phyloP scores from a whole-genome alignment of 2,113 vertebrate species.

The Bos javanicus region DNA sequence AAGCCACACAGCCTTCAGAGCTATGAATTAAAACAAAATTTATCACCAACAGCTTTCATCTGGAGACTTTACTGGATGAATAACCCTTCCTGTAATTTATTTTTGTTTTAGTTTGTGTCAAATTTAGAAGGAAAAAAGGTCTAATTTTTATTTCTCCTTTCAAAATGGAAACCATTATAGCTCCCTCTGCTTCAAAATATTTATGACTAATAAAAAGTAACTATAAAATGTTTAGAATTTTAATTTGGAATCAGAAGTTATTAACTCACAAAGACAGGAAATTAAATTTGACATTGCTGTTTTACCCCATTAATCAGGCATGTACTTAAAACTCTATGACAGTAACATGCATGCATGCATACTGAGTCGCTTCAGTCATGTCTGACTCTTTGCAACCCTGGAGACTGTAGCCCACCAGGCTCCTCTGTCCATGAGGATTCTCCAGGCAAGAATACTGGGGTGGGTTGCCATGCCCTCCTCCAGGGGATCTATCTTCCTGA shows the following conservation, averaged over 20 bases:
- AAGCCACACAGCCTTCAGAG: neutral
- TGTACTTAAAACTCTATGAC: neutral
- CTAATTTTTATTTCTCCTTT: conserved; percentile 11
- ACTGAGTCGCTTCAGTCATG: neutral
- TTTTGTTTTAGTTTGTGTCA: neutral
- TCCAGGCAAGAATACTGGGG: neutral
- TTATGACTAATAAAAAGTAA: conserved; percentile 31
- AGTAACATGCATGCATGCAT: neutral
- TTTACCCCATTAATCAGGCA: neutral
- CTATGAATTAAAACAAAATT: neutral
- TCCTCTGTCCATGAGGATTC: neutral
- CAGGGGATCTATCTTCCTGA: neutral
- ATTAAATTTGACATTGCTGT: conserved; percentile 35
- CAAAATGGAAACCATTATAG: neutral
- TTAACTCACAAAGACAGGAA: conserved; percentile 21
- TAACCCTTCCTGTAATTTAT: neutral
- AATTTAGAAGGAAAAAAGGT: neutral
- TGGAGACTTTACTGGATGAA: neutral
- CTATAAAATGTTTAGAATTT: neutral
- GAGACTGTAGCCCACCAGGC: neutral
- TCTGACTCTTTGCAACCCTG: neutral
- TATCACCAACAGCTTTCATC: neutral
- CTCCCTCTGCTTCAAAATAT: neutral
- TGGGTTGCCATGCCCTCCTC: neutral
- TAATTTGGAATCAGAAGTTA: neutral